Base-by-base conservation (phyloP, 1,140 invertebrate genomes). In the Ceratina japonica region DNA sequence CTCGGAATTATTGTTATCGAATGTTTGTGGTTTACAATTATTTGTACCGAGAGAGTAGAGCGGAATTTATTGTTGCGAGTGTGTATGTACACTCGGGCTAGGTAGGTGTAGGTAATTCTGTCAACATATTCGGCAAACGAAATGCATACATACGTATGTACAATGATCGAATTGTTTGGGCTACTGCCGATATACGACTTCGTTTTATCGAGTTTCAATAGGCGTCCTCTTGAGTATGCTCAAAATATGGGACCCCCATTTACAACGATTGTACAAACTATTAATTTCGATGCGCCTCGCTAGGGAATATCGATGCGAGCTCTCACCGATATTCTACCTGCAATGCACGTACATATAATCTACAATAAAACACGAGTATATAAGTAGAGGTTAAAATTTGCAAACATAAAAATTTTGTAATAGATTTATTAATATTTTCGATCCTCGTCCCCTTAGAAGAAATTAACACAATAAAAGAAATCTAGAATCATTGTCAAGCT, bases 141-240 rank as follows among this genome's bases (percentile, higher is more conserved):
- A 61, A 61, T 61, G 37, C 5, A 44, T 44, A 44, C 37, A 10
- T 44, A 31, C 27, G 37, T 44, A 44, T 10, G 37, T 44, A 72
- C 70, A 20, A 24, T 24, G 58, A 72, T 72, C 37, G 58, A 72
- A 61, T 72, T 72, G 70, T 72, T 61, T 49, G 56, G 70, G 56
- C 56, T 72, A 72, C 37, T 72, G 56, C 16, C 70, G 10, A 72
- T 72, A 72, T 72, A 61, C 37, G 70, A 18, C 56, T 20, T 20
- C 12, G 22, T 72, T 72, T 72, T 72, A 49, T 72, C 70, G 70
- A 61, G 37, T 72, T 72, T 72, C 70, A 72, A 72, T 72, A 72
- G 56, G 56, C 31, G 24, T 49, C 16, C 70, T 37, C 70, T 72
- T 72, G 70, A 72, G 37, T 61, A 72, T 61, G 56, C 70, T 72